Percentiles rank a stretch among this genome's conserved stretches.
These are phyloP conservation scores for Baccha elongata DNA, from an alignment of 2,888 invertebrate species.

Conservation along the genomic window DNA sequence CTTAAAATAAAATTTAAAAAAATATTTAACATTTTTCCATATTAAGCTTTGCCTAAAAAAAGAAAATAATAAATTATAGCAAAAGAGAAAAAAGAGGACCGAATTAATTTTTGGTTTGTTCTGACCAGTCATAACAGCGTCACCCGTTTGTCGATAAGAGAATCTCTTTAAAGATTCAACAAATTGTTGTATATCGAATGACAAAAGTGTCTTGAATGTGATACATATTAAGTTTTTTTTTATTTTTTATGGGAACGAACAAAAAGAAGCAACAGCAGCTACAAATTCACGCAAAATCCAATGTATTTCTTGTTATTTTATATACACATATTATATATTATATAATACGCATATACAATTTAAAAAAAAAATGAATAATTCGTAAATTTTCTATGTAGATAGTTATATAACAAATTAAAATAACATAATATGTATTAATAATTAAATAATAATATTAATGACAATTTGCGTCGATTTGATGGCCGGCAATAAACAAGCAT, in stretches of 20 bases:
- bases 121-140: background rate
- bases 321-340: constrained; percentile 66
- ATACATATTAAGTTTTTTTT: constrained; percentile 59
- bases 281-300: constrained; percentile 64
- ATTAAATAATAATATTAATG: constrained; percentile 50
- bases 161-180: constrained; percentile 58
- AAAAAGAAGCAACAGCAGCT: constrained; percentile 34
- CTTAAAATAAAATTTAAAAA: constrained; percentile 35
- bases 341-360: constrained; percentile 53
- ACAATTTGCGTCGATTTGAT: constrained; percentile 67
- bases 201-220: constrained; percentile 68
- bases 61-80: background rate
- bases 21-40: constrained; percentile 23
- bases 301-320: constrained; percentile 71
- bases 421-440: constrained; percentile 42
- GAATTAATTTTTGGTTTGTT: constrained; percentile 2
- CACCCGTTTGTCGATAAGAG: constrained; percentile 32
- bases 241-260: constrained; percentile 56
- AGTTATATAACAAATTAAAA: constrained; percentile 67
- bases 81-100: background rate
- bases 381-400: constrained; percentile 69
- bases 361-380: constrained; percentile 49
- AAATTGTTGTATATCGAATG: constrained; percentile 64
- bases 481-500: constrained; percentile 68
- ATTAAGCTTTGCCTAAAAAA: constrained; percentile 41